Conservation (phyloP, 2,797 vertebrate species). For the Selene dorsalis region DNA sequence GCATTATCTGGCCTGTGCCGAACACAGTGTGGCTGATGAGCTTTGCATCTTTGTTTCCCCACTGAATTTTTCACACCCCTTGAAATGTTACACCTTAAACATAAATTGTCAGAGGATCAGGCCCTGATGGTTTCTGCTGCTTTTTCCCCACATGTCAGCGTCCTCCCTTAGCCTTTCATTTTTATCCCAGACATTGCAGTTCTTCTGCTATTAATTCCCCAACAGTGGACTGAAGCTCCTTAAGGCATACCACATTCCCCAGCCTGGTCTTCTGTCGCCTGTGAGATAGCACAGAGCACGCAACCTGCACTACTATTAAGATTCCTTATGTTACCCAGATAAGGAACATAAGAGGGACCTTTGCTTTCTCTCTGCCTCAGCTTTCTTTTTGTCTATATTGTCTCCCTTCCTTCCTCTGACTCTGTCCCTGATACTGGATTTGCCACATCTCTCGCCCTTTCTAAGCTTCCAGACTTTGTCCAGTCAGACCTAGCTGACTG, state of each 20-base stretch:
- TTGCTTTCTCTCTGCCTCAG: slow-evolving; percentile 56
- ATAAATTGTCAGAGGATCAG: slow-evolving; percentile 58
- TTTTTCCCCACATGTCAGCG: slow-evolving; percentile 33
- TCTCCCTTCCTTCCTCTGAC: slow-evolving; percentile 41
- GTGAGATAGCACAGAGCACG: slow-evolving; percentile 73
- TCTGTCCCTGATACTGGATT: slow-evolving; percentile 26
- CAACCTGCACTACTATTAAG: slow-evolving; percentile 70
- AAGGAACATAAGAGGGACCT: slow-evolving; percentile 64
- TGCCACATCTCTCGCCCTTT: slow-evolving; percentile 16
- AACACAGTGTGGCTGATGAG: slow-evolving; percentile 32
- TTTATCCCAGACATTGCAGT: slow-evolving; percentile 60
- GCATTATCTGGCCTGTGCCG: slow-evolving; percentile 22
- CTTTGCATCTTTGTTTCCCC: slow-evolving; percentile 51
- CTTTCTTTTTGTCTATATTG: slow-evolving; percentile 39
- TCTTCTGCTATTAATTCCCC: slow-evolving; percentile 68
- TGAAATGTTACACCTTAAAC: slow-evolving; percentile 56
- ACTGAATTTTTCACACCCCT: slow-evolving; percentile 54
- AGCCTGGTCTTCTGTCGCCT: slow-evolving; percentile 61
- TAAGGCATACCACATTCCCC: slow-evolving; percentile 63
- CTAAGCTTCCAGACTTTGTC: slow-evolving; percentile 46
- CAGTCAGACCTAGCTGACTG: slow-evolving; percentile 31
- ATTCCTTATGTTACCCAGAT: slow-evolving; percentile 75
- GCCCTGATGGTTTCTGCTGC: slow-evolving; percentile 50
- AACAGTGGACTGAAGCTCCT: slow-evolving; percentile 55
- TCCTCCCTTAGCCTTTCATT: slow-evolving; percentile 66